These are phyloP conservation scores for Tympanuchus pallidicinctus DNA, from an alignment of 2,113 vertebrate species.

Conservation along the genomic window DNA sequence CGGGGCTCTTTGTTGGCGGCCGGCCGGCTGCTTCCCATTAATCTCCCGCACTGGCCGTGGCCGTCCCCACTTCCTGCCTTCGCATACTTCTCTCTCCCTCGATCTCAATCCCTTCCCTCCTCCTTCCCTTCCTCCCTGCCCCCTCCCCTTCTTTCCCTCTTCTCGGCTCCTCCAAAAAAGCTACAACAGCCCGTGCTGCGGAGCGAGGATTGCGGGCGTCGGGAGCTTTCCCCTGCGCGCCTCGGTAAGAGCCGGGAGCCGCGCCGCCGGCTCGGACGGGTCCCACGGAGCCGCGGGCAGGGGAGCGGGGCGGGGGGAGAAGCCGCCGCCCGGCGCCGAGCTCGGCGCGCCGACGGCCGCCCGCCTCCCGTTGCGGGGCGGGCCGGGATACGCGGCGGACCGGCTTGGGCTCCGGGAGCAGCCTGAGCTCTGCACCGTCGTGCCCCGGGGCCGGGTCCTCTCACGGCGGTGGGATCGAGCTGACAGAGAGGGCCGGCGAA, in stretches of 20 bases:
- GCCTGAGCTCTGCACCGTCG: background rate
- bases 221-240: slow-evolving; percentile 2
- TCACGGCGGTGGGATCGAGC: background rate
- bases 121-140: background rate
- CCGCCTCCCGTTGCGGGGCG: background rate
- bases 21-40: slow-evolving; percentile 68
- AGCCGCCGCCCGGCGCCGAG: background rate
- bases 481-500: background rate
- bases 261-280: background rate
- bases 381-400: background rate
- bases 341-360: no score
- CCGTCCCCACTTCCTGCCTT: slow-evolving; percentile 76
- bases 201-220: background rate
- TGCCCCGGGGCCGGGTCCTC: no score
- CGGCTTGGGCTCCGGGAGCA: background rate
- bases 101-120: slow-evolving; percentile 22
- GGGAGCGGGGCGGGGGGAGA: background rate
- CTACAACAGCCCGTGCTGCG: slow-evolving; percentile 12
- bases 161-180: slow-evolving; percentile 45
- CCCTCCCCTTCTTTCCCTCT: slow-evolving; percentile 25
- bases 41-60: slow-evolving; percentile 68
- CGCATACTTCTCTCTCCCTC: slow-evolving; percentile 58
- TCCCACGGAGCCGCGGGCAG: background rate
- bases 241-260: slow-evolving; percentile 34
- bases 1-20: slow-evolving; percentile 65